Conservation (phyloP, 1,140 invertebrate species). For the Macrosteles quadrilineatus region DNA sequence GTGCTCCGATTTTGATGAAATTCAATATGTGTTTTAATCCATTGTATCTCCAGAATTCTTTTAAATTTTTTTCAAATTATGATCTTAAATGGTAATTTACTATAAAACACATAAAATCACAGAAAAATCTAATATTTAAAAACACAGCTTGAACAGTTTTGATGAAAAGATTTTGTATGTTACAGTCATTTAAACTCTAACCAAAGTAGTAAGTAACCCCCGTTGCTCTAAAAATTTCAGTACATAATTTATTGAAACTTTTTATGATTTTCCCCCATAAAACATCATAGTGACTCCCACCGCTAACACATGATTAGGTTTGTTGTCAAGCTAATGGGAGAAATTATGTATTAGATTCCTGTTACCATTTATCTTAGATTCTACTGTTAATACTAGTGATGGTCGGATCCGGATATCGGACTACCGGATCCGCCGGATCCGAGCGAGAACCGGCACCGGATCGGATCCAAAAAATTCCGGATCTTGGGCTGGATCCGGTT, state of each 20-base stretch:
- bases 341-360: too few relatives aligned
- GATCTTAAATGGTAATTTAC: neutral
- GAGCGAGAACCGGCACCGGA: too few relatives aligned
- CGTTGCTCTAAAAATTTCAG: neutral
- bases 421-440: too few relatives aligned
- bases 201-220: neutral
- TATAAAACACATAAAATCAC: neutral
- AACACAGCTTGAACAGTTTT: too few relatives aligned
- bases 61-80: neutral
- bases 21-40: neutral
- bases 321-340: too few relatives aligned
- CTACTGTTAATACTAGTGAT: too few relatives aligned
- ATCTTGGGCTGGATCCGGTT: too few relatives aligned
- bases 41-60: too few relatives aligned
- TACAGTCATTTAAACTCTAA: neutral
- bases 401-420: too few relatives aligned
- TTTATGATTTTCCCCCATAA: neutral
- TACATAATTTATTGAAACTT: neutral
- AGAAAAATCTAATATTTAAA: neutral
- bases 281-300: neutral
- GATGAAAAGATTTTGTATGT: neutral
- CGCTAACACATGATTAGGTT: neutral
- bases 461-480: too few relatives aligned
- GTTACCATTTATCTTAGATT: too few relatives aligned
- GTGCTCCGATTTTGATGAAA: neutral